phyloP scores from a whole-genome alignment of 2,113 vertebrate genomes.

The Syngnathus scovelli region DNA sequence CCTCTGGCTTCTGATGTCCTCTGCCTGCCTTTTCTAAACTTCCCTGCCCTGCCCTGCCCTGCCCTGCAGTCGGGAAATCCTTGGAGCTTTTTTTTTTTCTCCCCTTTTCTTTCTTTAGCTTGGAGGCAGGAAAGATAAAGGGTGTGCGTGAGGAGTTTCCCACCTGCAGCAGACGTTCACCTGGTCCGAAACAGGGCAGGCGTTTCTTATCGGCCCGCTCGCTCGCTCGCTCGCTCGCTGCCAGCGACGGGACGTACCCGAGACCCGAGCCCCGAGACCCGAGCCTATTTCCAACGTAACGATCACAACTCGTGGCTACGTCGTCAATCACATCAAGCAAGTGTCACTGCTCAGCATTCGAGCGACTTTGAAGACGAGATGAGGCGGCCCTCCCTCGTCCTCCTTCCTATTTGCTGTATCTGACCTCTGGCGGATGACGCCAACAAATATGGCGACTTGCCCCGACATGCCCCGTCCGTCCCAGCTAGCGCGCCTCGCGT shows the following conservation, averaged over 20 bases:
- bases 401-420: background rate
- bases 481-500: constrained; percentile 20
- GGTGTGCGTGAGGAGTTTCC: constrained; percentile 64
- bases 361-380: background rate
- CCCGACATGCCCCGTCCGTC: constrained; percentile 30
- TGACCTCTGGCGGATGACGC: constrained; percentile 38
- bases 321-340: background rate
- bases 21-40: constrained; percentile 58
- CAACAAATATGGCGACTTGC: constrained; percentile 44
- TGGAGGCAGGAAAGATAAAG: constrained; percentile 70
- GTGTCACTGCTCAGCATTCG: background rate
- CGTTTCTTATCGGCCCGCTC: background rate
- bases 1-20: constrained; percentile 66
- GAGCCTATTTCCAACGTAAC: too few species aligned
- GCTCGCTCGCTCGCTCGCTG: too few species aligned
- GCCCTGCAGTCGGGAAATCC: constrained; percentile 47
- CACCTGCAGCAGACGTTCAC: constrained; percentile 44
- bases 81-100: constrained; percentile 29
- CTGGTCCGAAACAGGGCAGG: background rate
- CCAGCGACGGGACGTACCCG: background rate
- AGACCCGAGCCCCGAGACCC: background rate
- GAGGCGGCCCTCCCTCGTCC: background rate
- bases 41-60: constrained; percentile 51
- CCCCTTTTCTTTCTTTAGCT: constrained; percentile 48
- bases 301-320: background rate